Conservation (phyloP, 2,797 vertebrate genomes). For the Oryzias sinensis region DNA sequence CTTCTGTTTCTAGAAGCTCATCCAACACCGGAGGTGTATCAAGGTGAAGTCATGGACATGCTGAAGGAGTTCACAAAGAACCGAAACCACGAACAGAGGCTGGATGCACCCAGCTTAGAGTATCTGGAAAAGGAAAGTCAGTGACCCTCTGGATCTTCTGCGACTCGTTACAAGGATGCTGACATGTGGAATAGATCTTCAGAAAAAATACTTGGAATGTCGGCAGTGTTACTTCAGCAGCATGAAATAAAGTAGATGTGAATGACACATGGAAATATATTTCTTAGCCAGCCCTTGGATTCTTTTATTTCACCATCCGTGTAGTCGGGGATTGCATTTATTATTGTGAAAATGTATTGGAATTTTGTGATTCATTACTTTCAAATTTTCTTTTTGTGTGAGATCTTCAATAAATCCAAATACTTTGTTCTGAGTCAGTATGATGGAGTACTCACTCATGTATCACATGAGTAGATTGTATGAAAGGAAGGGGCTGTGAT, state of each 20-base stretch:
- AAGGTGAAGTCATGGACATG: conserved; percentile 89
- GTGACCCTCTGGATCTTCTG: conserved; percentile 25
- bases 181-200: conserved; percentile 3
- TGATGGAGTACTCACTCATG: too few relatives aligned
- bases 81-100: conserved; percentile 87
- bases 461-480: conserved; percentile 8
- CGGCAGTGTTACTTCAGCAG: neutral
- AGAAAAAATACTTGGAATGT: conserved; percentile 1
- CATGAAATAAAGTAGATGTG: neutral
- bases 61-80: conserved; percentile 92
- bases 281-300: neutral
- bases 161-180: conserved; percentile 22
- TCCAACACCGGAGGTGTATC: conserved; percentile 84
- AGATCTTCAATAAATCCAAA: neutral
- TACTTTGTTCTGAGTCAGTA: too few relatives aligned
- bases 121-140: conserved; percentile 80
- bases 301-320: neutral
- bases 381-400: conserved; percentile 4
- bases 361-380: conserved; percentile 19
- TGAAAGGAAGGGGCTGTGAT: conserved; percentile 9
- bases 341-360: conserved; percentile 10
- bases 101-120: conserved; percentile 89
- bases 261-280: neutral
- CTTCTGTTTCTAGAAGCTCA: conserved; percentile 77
- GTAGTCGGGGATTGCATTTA: neutral